Evolutionary conservation across 1,140 invertebrate species (phyloP).

Genomic region (Platorchestia sp.): DNA sequence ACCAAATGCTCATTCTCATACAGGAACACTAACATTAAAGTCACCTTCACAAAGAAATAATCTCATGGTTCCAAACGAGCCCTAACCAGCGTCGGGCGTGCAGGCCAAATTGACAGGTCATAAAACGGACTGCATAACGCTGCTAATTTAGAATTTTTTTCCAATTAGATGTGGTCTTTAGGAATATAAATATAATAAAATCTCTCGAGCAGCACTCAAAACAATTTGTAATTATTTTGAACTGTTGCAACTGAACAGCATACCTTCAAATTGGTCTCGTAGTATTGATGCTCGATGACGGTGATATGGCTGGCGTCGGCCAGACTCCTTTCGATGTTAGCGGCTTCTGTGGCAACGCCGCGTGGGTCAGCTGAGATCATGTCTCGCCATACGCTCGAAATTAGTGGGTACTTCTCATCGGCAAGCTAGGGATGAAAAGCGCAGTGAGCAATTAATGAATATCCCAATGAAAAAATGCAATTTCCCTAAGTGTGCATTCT

Average conservation of each 20-base stretch:
- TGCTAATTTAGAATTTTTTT: no score
- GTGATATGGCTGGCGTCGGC: not conserved
- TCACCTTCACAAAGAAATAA: no score
- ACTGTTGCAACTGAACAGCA: not conserved
- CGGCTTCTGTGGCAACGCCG: not conserved
- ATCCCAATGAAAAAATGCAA: not conserved
- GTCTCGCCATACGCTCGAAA: not conserved
- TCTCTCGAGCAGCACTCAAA: no score
- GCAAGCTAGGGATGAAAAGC: not conserved
- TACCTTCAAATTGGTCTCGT: not conserved
- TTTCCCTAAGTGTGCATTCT: no score
- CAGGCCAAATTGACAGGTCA: no score
- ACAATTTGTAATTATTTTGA: not conserved
- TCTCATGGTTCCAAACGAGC: no score
- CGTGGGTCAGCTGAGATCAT: not conserved
- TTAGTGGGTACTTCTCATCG: not conserved
- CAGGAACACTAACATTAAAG: no score
- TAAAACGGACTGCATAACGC: no score
- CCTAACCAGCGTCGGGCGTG: no score
- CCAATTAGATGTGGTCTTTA: no score
- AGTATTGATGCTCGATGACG: not conserved
- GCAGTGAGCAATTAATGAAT: not conserved
- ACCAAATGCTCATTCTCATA: no score
- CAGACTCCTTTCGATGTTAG: not conserved
- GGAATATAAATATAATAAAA: no score